Percentiles rank a stretch among this genome's conserved stretches.
Evolutionary conservation across 2,888 invertebrate species (phyloP).

Genomic region (Tetheella fluctuosa): DNA sequence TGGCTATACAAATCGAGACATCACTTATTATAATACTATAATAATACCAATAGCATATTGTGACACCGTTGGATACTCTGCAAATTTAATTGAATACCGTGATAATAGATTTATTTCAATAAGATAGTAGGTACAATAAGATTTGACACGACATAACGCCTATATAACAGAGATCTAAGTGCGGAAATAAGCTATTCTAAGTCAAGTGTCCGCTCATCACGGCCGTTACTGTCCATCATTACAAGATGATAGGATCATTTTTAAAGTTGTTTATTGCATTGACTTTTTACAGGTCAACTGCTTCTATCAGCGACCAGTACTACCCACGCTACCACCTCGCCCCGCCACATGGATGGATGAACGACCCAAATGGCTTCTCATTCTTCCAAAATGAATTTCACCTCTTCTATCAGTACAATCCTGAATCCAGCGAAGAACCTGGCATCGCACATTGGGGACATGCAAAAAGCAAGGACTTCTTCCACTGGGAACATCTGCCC

Average conservation of each 20-base stretch:
- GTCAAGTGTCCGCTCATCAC: conserved; percentile 15
- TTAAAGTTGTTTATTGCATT: not conserved
- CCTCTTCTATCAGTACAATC: conserved; percentile 80
- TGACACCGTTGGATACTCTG: not conserved
- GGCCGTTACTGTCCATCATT: not conserved
- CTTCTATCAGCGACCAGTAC: conserved; percentile 40
- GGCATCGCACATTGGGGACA: conserved; percentile 81
- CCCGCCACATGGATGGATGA: conserved; percentile 77
- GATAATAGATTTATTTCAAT: not conserved
- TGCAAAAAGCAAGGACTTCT: conserved; percentile 70
- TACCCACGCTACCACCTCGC: conserved; percentile 66
- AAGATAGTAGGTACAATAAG: conserved; percentile 24
- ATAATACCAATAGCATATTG: not conserved
- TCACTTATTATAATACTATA: too few relatives aligned
- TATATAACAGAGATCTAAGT: conserved; percentile 35
- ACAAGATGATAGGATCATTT: not conserved
- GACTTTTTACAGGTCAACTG: not conserved
- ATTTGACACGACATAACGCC: conserved; percentile 25
- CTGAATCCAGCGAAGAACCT: conserved; percentile 56
- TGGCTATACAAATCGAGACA: too few relatives aligned
- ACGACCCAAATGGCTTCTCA: conserved; percentile 83
- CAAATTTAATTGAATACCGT: not conserved
- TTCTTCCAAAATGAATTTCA: conserved; percentile 67
- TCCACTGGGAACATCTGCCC: conserved; percentile 74
- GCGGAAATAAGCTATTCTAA: conserved; percentile 36